Conservation (phyloP, 2,888 invertebrate species). For the Noctua fimbriata region DNA sequence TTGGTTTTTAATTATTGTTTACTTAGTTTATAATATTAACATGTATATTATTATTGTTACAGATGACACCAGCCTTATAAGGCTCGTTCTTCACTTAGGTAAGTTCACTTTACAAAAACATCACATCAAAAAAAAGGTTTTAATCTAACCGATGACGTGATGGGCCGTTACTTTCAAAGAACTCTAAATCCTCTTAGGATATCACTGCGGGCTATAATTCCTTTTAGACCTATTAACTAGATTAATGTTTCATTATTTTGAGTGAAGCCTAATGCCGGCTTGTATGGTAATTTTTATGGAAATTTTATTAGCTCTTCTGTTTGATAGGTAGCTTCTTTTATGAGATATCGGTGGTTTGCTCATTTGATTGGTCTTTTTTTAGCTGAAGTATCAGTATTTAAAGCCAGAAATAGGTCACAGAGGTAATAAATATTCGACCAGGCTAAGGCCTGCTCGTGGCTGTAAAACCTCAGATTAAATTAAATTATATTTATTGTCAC, state of each 20-base stretch:
- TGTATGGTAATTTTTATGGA: constrained; percentile 59
- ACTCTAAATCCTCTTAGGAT: constrained; percentile 60
- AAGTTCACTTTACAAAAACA: constrained; percentile 48
- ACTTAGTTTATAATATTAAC: not conserved
- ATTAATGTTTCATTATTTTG: constrained; percentile 72
- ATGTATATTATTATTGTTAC: constrained; percentile 64
- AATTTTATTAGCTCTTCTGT: constrained; percentile 47
- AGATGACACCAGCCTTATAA: constrained; percentile 70
- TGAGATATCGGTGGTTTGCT: constrained; percentile 34
- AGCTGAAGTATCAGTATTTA: not conserved
- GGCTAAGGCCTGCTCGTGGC: not conserved
- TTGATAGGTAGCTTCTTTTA: constrained; percentile 37
- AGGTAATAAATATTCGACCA: not conserved
- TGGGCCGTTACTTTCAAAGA: constrained; percentile 47
- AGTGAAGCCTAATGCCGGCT: constrained; percentile 53
- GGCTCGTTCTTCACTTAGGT: constrained; percentile 64
- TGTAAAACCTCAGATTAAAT: no score
- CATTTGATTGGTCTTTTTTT: constrained; percentile 21
- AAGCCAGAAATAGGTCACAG: not conserved
- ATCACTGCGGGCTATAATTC: constrained; percentile 57
- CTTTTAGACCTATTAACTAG: constrained; percentile 62
- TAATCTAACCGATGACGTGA: constrained; percentile 15
- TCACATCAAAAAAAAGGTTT: constrained; percentile 8
- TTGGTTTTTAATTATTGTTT: no score
- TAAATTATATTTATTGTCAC: no score